Percentiles rank a stretch among this genome's conserved stretches.
Conservation (phyloP, 2,888 invertebrate genomes). For the Rhingia campestris region DNA sequence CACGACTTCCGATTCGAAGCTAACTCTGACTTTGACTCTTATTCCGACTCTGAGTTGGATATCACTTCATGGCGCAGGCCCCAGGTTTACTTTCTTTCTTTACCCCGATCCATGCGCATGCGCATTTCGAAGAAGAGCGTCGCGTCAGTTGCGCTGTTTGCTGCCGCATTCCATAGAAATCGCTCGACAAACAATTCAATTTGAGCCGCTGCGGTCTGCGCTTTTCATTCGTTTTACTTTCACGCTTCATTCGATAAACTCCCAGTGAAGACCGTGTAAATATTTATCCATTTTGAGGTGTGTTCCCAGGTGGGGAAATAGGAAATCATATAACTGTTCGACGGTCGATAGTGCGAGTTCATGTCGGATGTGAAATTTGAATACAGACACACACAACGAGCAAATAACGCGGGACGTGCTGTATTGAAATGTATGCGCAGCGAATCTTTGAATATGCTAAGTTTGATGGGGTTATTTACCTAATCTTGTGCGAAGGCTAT, state of each 20-base stretch:
- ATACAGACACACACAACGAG: not conserved
- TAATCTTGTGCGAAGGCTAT: not conserved
- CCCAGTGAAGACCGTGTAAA: constrained; percentile 54
- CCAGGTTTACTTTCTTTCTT: constrained; percentile 65
- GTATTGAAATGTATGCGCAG: constrained; percentile 33
- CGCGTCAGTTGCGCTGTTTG: not conserved
- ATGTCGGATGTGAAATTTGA: constrained; percentile 65
- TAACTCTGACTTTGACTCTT: no score
- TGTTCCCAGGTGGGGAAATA: constrained; percentile 31
- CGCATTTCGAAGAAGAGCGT: not conserved
- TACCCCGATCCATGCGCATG: not conserved
- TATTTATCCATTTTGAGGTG: constrained; percentile 53
- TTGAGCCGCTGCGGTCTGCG: not conserved
- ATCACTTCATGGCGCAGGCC: not conserved
- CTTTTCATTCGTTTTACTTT: constrained; percentile 60
- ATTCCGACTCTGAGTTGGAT: not conserved
- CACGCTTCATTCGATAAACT: constrained; percentile 45
- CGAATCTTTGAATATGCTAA: constrained; percentile 12
- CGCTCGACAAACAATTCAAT: constrained; percentile 15
- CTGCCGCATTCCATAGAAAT: constrained; percentile 47
- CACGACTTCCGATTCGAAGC: constrained; percentile 52
- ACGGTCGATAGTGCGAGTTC: constrained; percentile 64
- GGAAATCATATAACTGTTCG: constrained; percentile 58
- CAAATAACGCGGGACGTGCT: constrained; percentile 38
- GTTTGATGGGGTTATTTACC: not conserved